Evolutionary conservation across 2,888 invertebrate genomes (phyloP).

Genomic region (Mamestra brassicae): DNA sequence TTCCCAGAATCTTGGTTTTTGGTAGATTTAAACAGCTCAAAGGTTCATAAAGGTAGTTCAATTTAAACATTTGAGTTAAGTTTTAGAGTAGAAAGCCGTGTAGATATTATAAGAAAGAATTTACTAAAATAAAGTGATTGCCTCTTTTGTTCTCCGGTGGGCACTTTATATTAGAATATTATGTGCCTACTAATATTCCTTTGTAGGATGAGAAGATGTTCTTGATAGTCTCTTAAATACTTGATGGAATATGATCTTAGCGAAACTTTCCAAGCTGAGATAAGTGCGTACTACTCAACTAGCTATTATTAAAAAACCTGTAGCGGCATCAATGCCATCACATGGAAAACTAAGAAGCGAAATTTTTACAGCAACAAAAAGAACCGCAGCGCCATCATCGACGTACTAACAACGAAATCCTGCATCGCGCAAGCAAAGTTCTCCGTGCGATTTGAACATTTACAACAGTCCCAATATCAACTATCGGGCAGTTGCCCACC

Average conservation of each 20-base stretch:
- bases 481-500: no score
- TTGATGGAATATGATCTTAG: background rate
- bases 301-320: no score
- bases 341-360: no score
- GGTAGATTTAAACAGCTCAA: background rate
- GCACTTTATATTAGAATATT: background rate
- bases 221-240: background rate
- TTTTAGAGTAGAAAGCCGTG: background rate
- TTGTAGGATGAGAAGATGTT: constrained; percentile 3
- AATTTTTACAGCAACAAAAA: no score
- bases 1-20: constrained; percentile 13
- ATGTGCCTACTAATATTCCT: background rate
- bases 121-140: background rate
- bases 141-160: background rate
- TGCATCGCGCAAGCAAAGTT: no score
- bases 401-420: no score
- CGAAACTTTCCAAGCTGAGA: background rate
- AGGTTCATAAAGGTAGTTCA: constrained; percentile 15
- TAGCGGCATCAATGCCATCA: no score
- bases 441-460: no score
- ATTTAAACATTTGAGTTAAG: constrained; percentile 19
- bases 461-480: no score
- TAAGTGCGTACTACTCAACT: background rate
- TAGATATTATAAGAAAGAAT: background rate
- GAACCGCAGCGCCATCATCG: no score